Evolutionary conservation across 2,113 vertebrate genomes (phyloP).

Genomic region (Pachypanchax playfairii): DNA sequence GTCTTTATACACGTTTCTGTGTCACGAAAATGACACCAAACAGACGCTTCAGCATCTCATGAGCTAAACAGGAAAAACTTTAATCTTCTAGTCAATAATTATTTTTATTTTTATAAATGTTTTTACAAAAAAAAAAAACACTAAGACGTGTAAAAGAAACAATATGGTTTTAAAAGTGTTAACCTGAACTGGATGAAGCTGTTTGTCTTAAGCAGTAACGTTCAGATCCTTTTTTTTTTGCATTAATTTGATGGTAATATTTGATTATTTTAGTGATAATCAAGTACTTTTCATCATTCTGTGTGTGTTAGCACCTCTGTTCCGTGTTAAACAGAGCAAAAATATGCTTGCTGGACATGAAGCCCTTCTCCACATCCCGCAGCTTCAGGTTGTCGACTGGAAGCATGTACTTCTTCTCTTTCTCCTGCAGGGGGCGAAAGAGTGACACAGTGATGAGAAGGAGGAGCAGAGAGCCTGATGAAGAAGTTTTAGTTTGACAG

Average conservation of each 20-base stretch:
- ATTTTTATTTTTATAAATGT: too few species aligned
- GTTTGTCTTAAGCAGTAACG: too few species aligned
- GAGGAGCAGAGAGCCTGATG: conserved; percentile 11
- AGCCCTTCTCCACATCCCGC: conserved; percentile 95
- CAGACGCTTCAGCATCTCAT: background rate
- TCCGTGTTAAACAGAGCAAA: conserved; percentile 99
- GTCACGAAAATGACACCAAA: background rate
- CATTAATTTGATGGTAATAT: too few species aligned
- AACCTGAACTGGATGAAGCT: too few species aligned
- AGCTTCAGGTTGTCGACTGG: conserved; percentile 96
- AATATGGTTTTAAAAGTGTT: too few species aligned
- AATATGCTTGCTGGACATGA: conserved; percentile 99
- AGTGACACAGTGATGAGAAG: conserved; percentile 21
- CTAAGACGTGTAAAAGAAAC: too few species aligned
- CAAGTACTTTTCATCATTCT: too few species aligned
- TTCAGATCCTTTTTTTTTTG: too few species aligned
- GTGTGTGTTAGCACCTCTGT: conserved; percentile 85
- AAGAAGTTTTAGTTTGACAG: conserved; percentile 10
- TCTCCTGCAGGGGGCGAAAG: conserved; percentile 85
- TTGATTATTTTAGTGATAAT: too few species aligned
- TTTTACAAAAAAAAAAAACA: too few species aligned
- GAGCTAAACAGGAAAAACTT: background rate
- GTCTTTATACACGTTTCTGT: conserved; percentile 98
- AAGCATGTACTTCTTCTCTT: conserved; percentile 98
- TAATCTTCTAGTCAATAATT: too few species aligned